These are phyloP conservation scores for Cryptophagus acutangulus DNA, from an alignment of 2,888 invertebrate species.

Conservation along the genomic window DNA sequence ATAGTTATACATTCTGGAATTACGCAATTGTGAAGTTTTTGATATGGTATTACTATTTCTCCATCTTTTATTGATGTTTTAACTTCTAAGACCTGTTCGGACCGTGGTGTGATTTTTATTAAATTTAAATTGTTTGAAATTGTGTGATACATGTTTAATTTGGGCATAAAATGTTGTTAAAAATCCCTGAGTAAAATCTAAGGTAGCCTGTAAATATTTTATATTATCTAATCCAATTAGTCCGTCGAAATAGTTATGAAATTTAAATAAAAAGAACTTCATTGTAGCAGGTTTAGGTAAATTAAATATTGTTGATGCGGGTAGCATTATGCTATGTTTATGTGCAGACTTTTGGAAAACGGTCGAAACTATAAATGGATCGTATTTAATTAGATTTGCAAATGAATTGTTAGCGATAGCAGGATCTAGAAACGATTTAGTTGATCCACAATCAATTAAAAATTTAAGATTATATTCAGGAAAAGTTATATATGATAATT, in stretches of 20 bases:
- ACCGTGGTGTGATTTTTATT: too few species aligned
- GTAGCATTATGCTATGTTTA: slow-evolving; percentile 1
- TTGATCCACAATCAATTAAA: slow-evolving; percentile 17
- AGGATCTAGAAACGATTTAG: slow-evolving; percentile 20
- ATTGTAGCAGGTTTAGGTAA: not conserved
- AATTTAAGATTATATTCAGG: slow-evolving; percentile 20
- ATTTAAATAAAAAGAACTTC: slow-evolving; percentile 18
- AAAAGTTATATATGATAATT: slow-evolving; percentile 18
- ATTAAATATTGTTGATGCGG: slow-evolving; percentile 2
- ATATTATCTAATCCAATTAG: not conserved
- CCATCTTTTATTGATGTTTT: too few species aligned
- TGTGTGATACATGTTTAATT: too few species aligned
- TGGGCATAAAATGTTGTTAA: too few species aligned
- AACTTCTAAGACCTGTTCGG: too few species aligned
- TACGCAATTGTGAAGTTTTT: too few species aligned
- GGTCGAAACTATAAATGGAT: slow-evolving; percentile 13
- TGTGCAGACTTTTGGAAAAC: slow-evolving; percentile 6
- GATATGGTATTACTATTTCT: too few species aligned
- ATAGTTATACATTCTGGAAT: too few species aligned
- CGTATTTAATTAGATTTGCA: slow-evolving; percentile 12
- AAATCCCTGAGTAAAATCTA: too few species aligned
- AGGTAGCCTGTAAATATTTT: slow-evolving; percentile 3
- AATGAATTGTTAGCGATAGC: slow-evolving; percentile 14
- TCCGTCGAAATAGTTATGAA: slow-evolving; percentile 4
- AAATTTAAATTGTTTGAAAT: too few species aligned